A percentile compares a stretch with the other conserved stretches of the same genome.
phyloP scores from a whole-genome alignment of 2,113 vertebrate genomes.

The Notarius quadriscutis region DNA sequence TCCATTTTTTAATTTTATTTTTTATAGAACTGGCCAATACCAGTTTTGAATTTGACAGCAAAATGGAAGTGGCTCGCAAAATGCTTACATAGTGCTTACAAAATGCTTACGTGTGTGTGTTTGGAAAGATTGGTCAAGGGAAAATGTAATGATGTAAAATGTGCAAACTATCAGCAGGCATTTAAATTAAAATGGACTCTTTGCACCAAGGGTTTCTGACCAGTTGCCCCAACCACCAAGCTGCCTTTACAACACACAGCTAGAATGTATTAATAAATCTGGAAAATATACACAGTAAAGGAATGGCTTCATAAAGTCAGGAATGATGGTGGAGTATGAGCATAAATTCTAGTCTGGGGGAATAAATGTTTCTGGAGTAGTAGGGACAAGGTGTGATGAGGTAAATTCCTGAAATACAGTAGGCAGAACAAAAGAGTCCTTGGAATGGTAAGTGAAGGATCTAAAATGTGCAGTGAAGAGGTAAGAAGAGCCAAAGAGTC shows the following conservation, averaged over 20 bases:
- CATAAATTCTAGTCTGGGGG: background rate
- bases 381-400: background rate
- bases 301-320: background rate
- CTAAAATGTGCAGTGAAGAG: background rate
- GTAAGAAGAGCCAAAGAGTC: background rate
- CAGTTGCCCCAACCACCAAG: constrained; percentile 7
- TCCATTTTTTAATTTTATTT: background rate
- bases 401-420: background rate
- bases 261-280: constrained; percentile 10
- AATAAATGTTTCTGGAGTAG: background rate
- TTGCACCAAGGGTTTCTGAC: constrained; percentile 24
- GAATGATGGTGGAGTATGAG: background rate
- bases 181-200: constrained; percentile 48
- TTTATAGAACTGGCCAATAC: constrained; percentile 29
- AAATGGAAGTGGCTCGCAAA: constrained; percentile 26
- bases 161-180: constrained; percentile 42
- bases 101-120: background rate
- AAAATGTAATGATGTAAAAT: constrained; percentile 48
- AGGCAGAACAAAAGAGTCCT: background rate
- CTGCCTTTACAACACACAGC: background rate
- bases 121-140: background rate
- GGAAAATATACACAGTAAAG: background rate
- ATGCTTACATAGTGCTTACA: constrained; percentile 32
- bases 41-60: constrained; percentile 18
- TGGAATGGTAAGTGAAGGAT: background rate